Conservation (phyloP, 2,113 vertebrate species). For the Oreochromis aureus region DNA sequence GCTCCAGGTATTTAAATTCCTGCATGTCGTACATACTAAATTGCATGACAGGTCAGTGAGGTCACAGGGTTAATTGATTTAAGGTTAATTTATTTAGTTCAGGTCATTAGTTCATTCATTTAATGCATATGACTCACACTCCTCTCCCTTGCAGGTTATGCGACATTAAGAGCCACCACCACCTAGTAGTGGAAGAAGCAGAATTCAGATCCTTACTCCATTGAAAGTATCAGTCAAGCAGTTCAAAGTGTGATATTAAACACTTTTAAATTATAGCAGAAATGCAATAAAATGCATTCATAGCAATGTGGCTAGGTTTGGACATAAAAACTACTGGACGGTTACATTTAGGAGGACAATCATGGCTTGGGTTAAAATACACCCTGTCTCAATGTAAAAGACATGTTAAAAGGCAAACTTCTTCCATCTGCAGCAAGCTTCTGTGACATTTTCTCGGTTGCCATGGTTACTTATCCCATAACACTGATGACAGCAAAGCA, state of each 20-base stretch:
- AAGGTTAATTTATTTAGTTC: slow-evolving; percentile 41
- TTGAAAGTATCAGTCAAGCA: neutral
- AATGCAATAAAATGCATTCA: neutral
- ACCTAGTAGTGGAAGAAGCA: neutral
- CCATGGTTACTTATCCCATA: neutral
- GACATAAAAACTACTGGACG: neutral
- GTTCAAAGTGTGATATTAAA: neutral
- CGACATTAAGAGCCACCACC: neutral
- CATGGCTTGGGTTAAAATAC: neutral
- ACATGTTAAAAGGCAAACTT: neutral
- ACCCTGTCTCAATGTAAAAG: neutral
- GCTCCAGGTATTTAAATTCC: neutral
- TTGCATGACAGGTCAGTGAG: neutral
- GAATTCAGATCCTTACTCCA: neutral
- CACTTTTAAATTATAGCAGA: neutral
- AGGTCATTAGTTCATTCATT: slow-evolving; percentile 6
- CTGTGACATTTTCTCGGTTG: neutral
- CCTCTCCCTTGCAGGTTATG: neutral
- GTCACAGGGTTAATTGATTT: slow-evolving; percentile 35
- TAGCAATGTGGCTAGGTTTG: neutral
- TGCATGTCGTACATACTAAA: neutral
- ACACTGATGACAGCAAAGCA: neutral
- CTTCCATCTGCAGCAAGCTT: neutral
- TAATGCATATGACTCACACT: neutral
- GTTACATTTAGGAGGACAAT: neutral